These are phyloP conservation scores for Onychomys leucogaster DNA, from an alignment of 2,797 vertebrate species.

Conservation along the genomic window DNA sequence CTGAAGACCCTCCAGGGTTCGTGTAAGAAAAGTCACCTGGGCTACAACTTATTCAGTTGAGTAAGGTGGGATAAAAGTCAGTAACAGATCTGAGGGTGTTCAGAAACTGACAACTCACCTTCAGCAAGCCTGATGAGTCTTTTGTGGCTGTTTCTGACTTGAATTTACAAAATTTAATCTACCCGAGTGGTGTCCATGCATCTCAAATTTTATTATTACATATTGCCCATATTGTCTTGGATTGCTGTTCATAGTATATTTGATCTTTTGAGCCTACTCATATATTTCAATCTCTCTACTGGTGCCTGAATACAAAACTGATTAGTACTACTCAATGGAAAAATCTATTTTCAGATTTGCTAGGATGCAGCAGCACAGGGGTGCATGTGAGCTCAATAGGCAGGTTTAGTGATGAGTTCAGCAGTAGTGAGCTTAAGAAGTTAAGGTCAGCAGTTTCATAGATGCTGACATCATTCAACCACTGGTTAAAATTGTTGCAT, in stretches of 20 bases:
- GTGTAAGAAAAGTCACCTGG: neutral
- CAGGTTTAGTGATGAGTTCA: slow-evolving; percentile 51
- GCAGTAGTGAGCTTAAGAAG: slow-evolving; percentile 53
- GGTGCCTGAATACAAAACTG: slow-evolving; percentile 62
- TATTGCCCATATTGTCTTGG: neutral
- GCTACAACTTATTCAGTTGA: neutral
- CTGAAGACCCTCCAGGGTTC: neutral
- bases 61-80: neutral
- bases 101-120: neutral
- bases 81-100: neutral
- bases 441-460: slow-evolving; percentile 64
- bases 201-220: neutral
- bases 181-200: neutral
- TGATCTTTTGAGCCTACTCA: slow-evolving; percentile 52
- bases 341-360: slow-evolving; percentile 40
- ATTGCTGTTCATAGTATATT: slow-evolving; percentile 8
- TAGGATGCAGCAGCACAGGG: neutral
- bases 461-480: slow-evolving; percentile 62
- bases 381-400: slow-evolving; percentile 31
- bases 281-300: slow-evolving; percentile 47
- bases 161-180: slow-evolving; percentile 33
- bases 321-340: slow-evolving; percentile 33
- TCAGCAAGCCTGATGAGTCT: slow-evolving; percentile 21
- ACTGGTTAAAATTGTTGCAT: slow-evolving; percentile 58
- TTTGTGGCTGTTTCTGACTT: neutral